These are phyloP conservation scores for Amaurobius ferox DNA, from an alignment of 2,888 invertebrate species.

Conservation along the genomic window DNA sequence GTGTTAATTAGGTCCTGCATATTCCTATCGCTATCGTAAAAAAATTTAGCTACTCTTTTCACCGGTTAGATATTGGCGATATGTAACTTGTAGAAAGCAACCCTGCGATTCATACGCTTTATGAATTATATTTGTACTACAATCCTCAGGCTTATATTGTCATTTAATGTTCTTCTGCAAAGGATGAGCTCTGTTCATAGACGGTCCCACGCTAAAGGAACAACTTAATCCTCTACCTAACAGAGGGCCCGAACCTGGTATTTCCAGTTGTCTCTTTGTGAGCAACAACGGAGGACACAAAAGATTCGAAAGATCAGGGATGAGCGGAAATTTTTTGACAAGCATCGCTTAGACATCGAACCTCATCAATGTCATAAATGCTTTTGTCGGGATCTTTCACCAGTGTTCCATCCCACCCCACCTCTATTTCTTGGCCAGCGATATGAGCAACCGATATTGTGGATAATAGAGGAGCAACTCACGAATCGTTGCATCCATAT, in stretches of 20 bases:
- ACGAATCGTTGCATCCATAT: neutral
- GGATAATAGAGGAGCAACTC: neutral
- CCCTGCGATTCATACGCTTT: constrained; percentile 23
- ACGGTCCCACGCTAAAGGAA: constrained; percentile 64
- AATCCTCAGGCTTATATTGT: constrained; percentile 56
- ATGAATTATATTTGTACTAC: constrained; percentile 61
- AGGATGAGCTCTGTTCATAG: constrained; percentile 30
- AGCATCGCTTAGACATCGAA: constrained; percentile 41
- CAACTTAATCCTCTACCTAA: constrained; percentile 54
- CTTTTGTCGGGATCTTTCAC: constrained; percentile 33
- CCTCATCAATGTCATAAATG: constrained; percentile 59
- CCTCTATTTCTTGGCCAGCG: neutral
- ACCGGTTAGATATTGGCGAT: neutral
- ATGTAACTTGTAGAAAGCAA: neutral
- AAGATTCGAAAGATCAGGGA: constrained; percentile 27
- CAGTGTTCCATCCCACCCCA: neutral
- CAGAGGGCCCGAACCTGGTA: constrained; percentile 1
- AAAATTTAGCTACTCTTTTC: too few species aligned
- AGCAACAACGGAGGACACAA: constrained; percentile 30
- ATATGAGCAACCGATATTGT: constrained; percentile 3
- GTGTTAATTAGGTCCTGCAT: too few species aligned
- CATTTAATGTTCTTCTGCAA: constrained; percentile 37
- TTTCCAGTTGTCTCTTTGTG: constrained; percentile 32
- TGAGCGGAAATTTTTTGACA: constrained; percentile 58
- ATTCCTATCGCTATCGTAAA: too few species aligned